A percentile compares a stretch with the other conserved stretches of the same genome.
These are phyloP conservation scores for Heliconius sara DNA, from an alignment of 2,888 invertebrate species.

Conservation along the genomic window DNA sequence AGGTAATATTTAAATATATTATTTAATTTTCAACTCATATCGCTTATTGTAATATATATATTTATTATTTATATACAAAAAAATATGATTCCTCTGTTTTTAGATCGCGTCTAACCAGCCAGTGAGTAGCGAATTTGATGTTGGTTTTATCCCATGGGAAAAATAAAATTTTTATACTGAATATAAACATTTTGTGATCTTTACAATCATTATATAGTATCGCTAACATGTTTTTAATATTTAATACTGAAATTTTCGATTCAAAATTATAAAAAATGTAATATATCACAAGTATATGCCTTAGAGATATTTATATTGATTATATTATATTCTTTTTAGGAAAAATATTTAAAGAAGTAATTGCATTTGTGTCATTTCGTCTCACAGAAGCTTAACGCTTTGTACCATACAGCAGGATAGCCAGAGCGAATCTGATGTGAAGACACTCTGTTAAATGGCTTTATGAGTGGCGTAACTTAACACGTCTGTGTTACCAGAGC, in stretches of 20 bases:
- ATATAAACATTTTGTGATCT: neutral
- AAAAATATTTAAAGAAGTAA: neutral
- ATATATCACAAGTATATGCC: neutral
- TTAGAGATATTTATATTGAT: too few relatives aligned
- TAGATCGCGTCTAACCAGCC: neutral
- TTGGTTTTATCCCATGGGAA: neutral
- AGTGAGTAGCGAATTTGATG: neutral
- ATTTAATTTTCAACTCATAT: too few relatives aligned
- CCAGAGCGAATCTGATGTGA: neutral
- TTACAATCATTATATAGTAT: neutral
- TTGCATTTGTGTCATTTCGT: neutral
- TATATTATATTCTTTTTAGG: neutral
- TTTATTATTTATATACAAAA: too few relatives aligned
- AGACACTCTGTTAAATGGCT: neutral
- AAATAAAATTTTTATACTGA: neutral
- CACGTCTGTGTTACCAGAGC: neutral
- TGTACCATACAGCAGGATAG: neutral
- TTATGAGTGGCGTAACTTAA: too few relatives aligned
- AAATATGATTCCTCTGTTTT: neutral
- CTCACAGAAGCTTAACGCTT: neutral
- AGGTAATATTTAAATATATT: too few relatives aligned
- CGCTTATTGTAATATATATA: too few relatives aligned
- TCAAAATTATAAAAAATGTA: neutral
- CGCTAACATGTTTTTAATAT: neutral
- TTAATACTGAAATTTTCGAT: neutral